Percentiles rank a stretch among this genome's conserved stretches.
These are phyloP conservation scores for Limnephilus rhombicus DNA, from an alignment of 2,888 invertebrate genomes.

Conservation along the genomic window DNA sequence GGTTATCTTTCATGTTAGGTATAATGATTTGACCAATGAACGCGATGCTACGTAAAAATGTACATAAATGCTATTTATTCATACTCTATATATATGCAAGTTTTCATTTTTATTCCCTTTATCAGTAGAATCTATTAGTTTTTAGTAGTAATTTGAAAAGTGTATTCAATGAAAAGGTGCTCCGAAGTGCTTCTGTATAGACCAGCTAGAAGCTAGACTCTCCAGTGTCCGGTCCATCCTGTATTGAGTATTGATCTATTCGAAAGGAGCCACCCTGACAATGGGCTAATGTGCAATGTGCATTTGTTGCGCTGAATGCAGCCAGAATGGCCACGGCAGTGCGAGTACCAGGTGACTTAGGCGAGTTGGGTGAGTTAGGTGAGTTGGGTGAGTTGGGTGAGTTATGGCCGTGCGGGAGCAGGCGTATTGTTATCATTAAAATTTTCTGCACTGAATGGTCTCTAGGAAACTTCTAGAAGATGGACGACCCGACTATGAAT, in stretches of 20 bases:
- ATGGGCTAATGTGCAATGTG: slow-evolving; percentile 51
- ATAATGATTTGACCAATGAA: too few relatives aligned
- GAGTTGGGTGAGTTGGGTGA: slow-evolving; percentile 22
- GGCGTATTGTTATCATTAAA: slow-evolving; percentile 53
- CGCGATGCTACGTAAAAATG: too few relatives aligned
- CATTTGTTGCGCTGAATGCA: slow-evolving; percentile 50
- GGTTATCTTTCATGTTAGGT: too few relatives aligned
- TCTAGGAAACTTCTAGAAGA: background rate
- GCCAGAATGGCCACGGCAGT: background rate
- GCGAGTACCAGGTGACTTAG: slow-evolving; percentile 4
- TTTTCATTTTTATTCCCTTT: background rate
- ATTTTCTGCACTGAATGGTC: slow-evolving; percentile 55
- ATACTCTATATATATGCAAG: background rate
- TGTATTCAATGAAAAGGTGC: background rate
- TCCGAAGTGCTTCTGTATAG: background rate
- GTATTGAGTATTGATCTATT: slow-evolving; percentile 12
- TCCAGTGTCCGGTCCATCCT: background rate
- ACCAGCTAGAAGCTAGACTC: background rate
- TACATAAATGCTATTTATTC: too few relatives aligned
- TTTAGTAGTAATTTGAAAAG: background rate
- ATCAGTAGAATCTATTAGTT: background rate
- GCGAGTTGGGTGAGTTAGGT: slow-evolving; percentile 21
- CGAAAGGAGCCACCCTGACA: slow-evolving; percentile 33
- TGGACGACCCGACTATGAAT: background rate
- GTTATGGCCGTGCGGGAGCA: slow-evolving; percentile 34